phyloP scores from a whole-genome alignment of 2,113 vertebrate genomes.

The Spizaetus ornatus region DNA sequence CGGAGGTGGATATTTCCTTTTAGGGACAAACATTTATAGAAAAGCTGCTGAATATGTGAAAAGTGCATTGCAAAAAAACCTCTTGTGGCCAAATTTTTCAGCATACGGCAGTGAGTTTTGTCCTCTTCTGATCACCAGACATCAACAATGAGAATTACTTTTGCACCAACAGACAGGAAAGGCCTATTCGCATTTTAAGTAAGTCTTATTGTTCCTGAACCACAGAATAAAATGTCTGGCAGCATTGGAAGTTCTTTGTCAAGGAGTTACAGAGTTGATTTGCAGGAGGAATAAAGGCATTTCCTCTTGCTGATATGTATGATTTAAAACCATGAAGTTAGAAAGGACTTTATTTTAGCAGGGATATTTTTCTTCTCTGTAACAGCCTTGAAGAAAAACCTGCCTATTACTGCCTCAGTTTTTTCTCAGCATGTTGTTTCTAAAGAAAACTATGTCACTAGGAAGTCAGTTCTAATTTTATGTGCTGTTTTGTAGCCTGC shows the following conservation, averaged over 20 bases:
- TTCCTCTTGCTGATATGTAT: neutral
- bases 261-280: neutral
- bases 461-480: constrained; percentile 63
- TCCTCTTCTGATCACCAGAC: neutral
- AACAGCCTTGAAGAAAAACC: constrained; percentile 6
- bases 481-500: constrained; percentile 34
- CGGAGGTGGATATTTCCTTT: constrained; percentile 23
- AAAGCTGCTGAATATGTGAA: constrained; percentile 39
- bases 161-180: neutral
- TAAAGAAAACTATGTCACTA: constrained; percentile 55
- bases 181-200: neutral
- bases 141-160: neutral
- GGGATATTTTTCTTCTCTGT: constrained; percentile 6
- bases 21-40: constrained; percentile 3
- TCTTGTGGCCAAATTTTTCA: neutral
- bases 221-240: neutral
- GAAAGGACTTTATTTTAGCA: neutral
- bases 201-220: neutral
- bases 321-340: neutral
- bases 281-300: neutral
- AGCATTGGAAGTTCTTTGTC: neutral
- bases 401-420: constrained; percentile 16
- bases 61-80: neutral
- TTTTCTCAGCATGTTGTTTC: constrained; percentile 27
- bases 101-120: neutral